Percentiles rank a stretch among this genome's conserved stretches.
phyloP scores from a whole-genome alignment of 1,140 invertebrate genomes.

The Eumaeus atala region DNA sequence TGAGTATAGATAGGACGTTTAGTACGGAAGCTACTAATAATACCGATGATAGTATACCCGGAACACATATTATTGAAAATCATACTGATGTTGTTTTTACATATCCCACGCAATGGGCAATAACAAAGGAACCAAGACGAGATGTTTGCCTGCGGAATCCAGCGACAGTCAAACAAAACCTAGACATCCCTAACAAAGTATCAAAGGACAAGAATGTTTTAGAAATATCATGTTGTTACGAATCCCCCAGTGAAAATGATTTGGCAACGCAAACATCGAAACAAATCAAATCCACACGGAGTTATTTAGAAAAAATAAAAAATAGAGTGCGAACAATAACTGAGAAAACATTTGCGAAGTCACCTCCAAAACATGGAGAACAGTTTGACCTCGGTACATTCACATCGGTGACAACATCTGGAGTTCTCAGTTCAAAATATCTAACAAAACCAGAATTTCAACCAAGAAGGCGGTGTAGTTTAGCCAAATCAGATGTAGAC shows the following conservation, averaged over 20 bases:
- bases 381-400: slow-evolving; percentile 73
- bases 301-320: slow-evolving; percentile 77
- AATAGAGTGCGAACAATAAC: slow-evolving; percentile 73
- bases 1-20: slow-evolving; percentile 89
- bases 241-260: slow-evolving; percentile 67
- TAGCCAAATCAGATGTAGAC: slow-evolving; percentile 78
- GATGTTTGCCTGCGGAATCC: slow-evolving; percentile 43
- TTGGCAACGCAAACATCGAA: slow-evolving; percentile 63
- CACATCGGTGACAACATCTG: slow-evolving; percentile 77
- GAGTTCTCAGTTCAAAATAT: slow-evolving; percentile 72
- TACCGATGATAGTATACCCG: slow-evolving; percentile 45
- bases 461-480: slow-evolving; percentile 62
- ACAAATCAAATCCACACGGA: slow-evolving; percentile 69
- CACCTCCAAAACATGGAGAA: slow-evolving; percentile 44
- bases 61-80: slow-evolving; percentile 30
- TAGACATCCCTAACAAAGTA: slow-evolving; percentile 51
- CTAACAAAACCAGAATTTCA: slow-evolving; percentile 40
- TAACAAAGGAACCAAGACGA: slow-evolving; percentile 56
- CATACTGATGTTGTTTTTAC: slow-evolving; percentile 63
- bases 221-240: slow-evolving; percentile 77
- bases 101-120: slow-evolving; percentile 40
- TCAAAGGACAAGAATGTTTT: slow-evolving; percentile 75
- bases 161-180: slow-evolving; percentile 33
- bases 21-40: slow-evolving; percentile 43
- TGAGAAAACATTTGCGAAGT: slow-evolving; percentile 69